phyloP scores from a whole-genome alignment of 2,888 invertebrate species.

The Anthrax anthrax region DNA sequence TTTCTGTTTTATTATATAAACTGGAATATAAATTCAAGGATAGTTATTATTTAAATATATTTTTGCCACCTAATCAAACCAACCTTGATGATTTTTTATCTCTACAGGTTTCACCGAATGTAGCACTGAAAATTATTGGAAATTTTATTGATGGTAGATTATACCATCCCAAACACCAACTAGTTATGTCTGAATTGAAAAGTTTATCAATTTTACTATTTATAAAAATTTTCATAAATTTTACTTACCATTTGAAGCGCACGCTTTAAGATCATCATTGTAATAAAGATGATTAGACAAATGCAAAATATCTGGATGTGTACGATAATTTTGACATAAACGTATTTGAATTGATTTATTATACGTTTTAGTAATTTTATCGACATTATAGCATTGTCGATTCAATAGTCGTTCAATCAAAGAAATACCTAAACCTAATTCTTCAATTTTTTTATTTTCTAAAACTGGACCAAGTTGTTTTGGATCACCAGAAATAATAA shows the following conservation, averaged over 20 bases:
- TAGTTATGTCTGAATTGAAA: constrained; percentile 4
- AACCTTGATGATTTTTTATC: constrained; percentile 40
- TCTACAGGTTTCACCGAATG: constrained; percentile 38
- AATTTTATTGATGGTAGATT: constrained; percentile 34
- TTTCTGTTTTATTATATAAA: constrained; percentile 45
- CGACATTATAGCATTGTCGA: constrained; percentile 31
- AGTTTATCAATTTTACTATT: too few species aligned
- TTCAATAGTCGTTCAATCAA: constrained; percentile 53
- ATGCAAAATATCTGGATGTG: constrained; percentile 47
- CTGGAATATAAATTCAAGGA: constrained; percentile 24
- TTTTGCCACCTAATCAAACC: constrained; percentile 6
- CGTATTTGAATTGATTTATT: constrained; percentile 55
- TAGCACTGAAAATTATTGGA: constrained; percentile 45
- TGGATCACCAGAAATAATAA: constrained; percentile 60
- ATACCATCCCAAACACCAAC: constrained; percentile 28
- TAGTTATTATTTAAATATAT: background rate
- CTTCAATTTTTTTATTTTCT: constrained; percentile 25
- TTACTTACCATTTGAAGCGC: constrained; percentile 17
- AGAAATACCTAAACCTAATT: constrained; percentile 34
- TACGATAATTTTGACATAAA: constrained; percentile 59
- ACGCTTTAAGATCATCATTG: constrained; percentile 41
- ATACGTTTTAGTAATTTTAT: constrained; percentile 18
- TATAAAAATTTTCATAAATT: too few species aligned
- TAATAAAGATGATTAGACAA: constrained; percentile 63
- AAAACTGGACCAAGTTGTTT: constrained; percentile 55